Conservation (phyloP, 2,888 invertebrate genomes). For the Malacosoma neustria region DNA sequence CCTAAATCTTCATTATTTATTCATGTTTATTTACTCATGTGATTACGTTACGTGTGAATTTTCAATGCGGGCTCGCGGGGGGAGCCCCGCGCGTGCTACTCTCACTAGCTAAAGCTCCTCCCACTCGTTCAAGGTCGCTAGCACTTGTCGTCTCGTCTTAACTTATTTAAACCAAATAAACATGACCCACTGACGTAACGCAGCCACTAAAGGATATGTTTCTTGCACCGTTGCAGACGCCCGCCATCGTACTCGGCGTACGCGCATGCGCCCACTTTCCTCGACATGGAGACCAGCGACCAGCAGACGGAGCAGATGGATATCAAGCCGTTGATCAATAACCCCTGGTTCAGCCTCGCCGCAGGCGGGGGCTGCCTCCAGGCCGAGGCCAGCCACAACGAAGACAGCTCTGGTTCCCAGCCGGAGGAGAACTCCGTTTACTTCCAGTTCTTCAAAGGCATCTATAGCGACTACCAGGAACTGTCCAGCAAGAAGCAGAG, state of each 20-base stretch:
- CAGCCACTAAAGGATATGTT: not conserved
- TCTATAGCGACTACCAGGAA: slow-evolving; percentile 50
- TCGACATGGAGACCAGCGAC: slow-evolving; percentile 11
- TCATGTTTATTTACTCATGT: no score
- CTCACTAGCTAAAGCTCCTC: no score
- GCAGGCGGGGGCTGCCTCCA: slow-evolving; percentile 8
- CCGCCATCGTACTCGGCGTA: slow-evolving; percentile 2
- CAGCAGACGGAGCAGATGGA: slow-evolving; percentile 12
- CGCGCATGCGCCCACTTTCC: slow-evolving; percentile 2
- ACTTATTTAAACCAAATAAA: no score
- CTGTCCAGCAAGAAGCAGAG: slow-evolving; percentile 38
- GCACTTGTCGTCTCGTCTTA: no score
- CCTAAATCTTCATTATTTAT: no score
- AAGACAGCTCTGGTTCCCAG: slow-evolving; percentile 31
- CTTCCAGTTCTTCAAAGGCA: slow-evolving; percentile 61
- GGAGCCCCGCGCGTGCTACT: no score
- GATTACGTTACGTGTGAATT: no score
- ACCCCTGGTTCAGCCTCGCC: slow-evolving; percentile 21
- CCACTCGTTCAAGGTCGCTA: no score
- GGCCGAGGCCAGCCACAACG: slow-evolving; percentile 26
- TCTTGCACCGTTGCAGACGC: not conserved
- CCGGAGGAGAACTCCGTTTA: slow-evolving; percentile 51
- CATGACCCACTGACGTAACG: no score
- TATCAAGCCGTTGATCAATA: slow-evolving; percentile 19
- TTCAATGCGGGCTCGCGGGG: no score